These are phyloP conservation scores for Caretta caretta DNA, from an alignment of 2,113 vertebrate species.

Conservation along the genomic window DNA sequence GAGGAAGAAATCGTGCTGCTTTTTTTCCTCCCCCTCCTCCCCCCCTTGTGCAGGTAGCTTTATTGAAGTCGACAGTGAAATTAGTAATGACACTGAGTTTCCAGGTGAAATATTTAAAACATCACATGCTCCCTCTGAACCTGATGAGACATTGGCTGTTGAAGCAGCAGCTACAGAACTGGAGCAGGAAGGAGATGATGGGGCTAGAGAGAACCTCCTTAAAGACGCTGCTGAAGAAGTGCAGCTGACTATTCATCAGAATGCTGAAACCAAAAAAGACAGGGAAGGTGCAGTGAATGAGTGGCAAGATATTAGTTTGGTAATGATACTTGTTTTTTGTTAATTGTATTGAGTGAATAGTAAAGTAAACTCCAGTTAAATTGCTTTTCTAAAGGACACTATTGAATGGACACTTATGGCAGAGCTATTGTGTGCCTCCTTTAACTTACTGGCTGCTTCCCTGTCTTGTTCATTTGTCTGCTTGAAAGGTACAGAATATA, in stretches of 20 bases:
- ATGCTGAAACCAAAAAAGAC: constrained; percentile 17
- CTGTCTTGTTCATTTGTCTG: neutral
- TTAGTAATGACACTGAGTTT: constrained; percentile 23
- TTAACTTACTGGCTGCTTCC: neutral
- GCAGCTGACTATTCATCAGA: neutral
- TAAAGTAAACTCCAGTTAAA: neutral
- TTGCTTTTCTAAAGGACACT: neutral
- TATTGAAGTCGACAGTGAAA: constrained; percentile 78
- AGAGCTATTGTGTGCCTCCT: neutral
- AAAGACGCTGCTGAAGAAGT: constrained; percentile 12
- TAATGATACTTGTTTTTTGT: constrained; percentile 59
- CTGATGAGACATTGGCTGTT: neutral
- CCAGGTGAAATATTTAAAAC: neutral
- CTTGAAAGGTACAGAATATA: neutral
- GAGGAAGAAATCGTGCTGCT: neutral
- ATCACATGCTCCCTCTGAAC: neutral
- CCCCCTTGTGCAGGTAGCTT: constrained; percentile 77
- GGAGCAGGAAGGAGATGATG: neutral
- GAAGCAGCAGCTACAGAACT: neutral
- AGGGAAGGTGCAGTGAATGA: constrained; percentile 68
- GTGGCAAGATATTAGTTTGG: constrained; percentile 90
- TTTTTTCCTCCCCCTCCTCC: neutral
- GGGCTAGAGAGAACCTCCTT: neutral
- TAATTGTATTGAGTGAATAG: neutral
- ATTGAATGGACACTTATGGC: neutral